phyloP scores from a whole-genome alignment of 2,888 invertebrate species.

The Drosophila prolongata region DNA sequence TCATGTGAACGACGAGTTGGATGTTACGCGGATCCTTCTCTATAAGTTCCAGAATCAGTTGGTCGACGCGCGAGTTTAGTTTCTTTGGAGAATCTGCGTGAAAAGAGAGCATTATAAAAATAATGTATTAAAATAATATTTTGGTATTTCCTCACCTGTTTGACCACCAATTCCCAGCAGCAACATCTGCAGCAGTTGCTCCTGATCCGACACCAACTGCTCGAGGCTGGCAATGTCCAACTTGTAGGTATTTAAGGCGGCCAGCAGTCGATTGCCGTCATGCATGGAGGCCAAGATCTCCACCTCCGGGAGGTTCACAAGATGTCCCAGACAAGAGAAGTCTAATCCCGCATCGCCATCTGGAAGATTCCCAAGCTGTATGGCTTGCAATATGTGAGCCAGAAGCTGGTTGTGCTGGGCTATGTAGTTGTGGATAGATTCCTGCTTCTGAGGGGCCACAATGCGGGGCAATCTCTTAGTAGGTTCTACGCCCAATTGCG shows the following conservation, averaged over 20 bases:
- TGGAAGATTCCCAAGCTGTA: constrained; percentile 53
- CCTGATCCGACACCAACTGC: constrained; percentile 43
- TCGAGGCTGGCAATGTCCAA: constrained; percentile 62
- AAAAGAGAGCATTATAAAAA: background rate
- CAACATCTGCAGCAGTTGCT: constrained; percentile 63
- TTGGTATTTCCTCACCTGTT: constrained; percentile 50
- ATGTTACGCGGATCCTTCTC: constrained; percentile 73
- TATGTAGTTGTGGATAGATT: constrained; percentile 81
- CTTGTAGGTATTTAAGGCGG: constrained; percentile 72
- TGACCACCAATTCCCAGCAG: constrained; percentile 62
- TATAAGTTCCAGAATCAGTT: constrained; percentile 69
- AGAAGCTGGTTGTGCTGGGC: constrained; percentile 79
- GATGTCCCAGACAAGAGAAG: constrained; percentile 64
- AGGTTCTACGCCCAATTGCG: constrained; percentile 82
- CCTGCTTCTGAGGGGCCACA: constrained; percentile 71
- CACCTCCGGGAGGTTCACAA: constrained; percentile 69
- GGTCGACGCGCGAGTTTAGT: constrained; percentile 59
- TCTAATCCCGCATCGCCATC: constrained; percentile 45
- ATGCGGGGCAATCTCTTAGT: constrained; percentile 17
- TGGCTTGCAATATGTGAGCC: constrained; percentile 77
- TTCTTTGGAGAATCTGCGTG: constrained; percentile 40
- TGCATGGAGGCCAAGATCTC: constrained; percentile 70
- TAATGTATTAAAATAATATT: too few species aligned
- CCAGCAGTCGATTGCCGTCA: constrained; percentile 63
- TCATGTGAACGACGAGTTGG: constrained; percentile 69